Conservation (phyloP, 2,888 invertebrate genomes). For the Acutogordius australiensis region DNA sequence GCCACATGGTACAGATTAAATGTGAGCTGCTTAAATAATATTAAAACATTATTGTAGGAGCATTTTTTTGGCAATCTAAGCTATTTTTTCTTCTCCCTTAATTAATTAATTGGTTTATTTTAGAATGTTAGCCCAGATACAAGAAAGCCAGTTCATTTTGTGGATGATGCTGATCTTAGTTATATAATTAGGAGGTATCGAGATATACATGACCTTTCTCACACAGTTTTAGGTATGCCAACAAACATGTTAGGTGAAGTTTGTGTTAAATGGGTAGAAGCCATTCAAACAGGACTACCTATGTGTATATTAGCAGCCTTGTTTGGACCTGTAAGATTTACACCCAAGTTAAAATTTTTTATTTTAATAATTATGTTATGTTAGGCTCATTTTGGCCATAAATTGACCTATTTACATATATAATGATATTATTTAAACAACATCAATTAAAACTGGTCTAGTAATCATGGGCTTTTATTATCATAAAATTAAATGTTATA, state of each 20-base stretch:
- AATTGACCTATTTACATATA: too few relatives aligned
- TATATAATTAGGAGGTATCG: conserved; percentile 90
- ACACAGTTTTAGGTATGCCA: conserved; percentile 63
- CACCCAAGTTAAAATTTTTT: conserved; percentile 41
- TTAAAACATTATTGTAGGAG: too few relatives aligned
- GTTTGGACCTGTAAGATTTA: conserved; percentile 57
- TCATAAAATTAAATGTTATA: neutral
- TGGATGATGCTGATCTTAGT: conserved; percentile 56
- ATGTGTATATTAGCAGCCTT: conserved; percentile 78
- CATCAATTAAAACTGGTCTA: neutral
- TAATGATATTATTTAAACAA: neutral
- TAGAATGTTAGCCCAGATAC: conserved; percentile 69
- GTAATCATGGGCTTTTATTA: neutral
- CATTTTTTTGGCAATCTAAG: too few relatives aligned
- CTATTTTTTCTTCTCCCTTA: too few relatives aligned
- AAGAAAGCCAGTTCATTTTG: conserved; percentile 55
- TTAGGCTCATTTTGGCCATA: too few relatives aligned
- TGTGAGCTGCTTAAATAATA: too few relatives aligned
- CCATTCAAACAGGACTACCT: conserved; percentile 63
- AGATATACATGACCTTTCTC: conserved; percentile 78
- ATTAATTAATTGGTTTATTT: conserved; percentile 10
- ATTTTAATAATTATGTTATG: neutral
- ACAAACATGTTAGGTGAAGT: conserved; percentile 68
- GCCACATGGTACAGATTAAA: too few relatives aligned
- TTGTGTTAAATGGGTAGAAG: conserved; percentile 88